Evolutionary conservation across 1,140 invertebrate genomes (phyloP).

Genomic region (Linepithema humile): DNA sequence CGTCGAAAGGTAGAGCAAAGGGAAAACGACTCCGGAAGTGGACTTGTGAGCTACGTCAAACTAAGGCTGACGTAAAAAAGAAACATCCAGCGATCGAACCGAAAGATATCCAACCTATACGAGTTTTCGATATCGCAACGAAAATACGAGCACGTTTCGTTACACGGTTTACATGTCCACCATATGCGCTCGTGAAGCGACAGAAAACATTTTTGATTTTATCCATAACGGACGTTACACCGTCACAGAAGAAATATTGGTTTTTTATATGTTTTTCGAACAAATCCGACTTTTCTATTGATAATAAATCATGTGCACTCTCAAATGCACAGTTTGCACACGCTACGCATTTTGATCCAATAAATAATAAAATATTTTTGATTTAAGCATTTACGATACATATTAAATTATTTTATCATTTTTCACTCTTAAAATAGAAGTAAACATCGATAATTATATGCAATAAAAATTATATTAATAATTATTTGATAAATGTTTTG

Average conservation of each 20-base stretch:
- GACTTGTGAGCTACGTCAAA: constrained; percentile 25
- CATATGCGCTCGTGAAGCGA: constrained; percentile 22
- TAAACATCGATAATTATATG: too few species aligned
- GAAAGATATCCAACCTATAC: constrained; percentile 25
- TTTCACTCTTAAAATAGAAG: constrained; percentile 9
- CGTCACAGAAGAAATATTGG: constrained; percentile 32
- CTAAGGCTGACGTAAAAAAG: constrained; percentile 36
- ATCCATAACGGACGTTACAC: constrained; percentile 39
- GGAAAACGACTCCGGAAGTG: constrained; percentile 32
- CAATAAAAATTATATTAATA: too few species aligned
- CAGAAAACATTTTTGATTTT: constrained; percentile 52
- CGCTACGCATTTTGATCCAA: neutral
- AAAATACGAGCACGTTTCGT: constrained; percentile 51
- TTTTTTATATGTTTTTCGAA: constrained; percentile 21
- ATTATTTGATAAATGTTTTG: too few species aligned
- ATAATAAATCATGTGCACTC: constrained; percentile 35
- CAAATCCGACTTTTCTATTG: constrained; percentile 37
- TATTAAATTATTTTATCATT: constrained; percentile 28
- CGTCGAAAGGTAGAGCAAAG: constrained; percentile 33
- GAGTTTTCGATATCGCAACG: constrained; percentile 30
- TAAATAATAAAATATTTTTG: constrained; percentile 12
- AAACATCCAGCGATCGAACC: constrained; percentile 9
- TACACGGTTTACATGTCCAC: constrained; percentile 35
- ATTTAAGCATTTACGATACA: neutral
- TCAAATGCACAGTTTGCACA: neutral